Percentiles rank a stretch among this genome's conserved stretches.
Conservation (phyloP, 2,113 vertebrate genomes). For the Carettochelys insculpta region DNA sequence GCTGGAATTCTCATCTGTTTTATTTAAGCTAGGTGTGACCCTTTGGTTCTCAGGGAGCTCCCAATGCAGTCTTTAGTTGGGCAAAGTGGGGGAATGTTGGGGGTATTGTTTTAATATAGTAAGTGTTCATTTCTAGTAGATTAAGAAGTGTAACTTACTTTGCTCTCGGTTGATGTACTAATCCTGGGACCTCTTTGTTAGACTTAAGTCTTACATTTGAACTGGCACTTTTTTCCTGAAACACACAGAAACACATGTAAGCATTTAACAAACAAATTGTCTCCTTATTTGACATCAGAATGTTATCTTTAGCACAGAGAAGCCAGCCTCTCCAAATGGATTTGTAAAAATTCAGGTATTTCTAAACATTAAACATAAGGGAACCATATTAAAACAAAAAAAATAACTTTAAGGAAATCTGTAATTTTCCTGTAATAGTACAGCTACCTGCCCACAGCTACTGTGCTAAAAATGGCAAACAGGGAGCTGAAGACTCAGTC, state of each 20-base stretch:
- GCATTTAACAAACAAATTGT: not conserved
- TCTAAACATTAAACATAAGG: not conserved
- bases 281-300: not conserved
- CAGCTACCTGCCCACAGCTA: accelerated
- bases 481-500: accelerated
- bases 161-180: constrained; percentile 83
- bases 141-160: constrained; percentile 76
- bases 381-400: not conserved
- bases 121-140: not conserved
- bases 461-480: not conserved
- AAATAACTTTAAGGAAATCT: not conserved
- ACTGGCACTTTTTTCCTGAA: constrained; percentile 86
- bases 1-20: not conserved
- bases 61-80: accelerated
- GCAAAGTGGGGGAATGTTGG: not conserved
- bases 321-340: not conserved
- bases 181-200: constrained; percentile 82
- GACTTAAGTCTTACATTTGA: constrained; percentile 80
- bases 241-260: constrained; percentile 51
- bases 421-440: not conserved
- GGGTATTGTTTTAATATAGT: not conserved
- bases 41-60: not conserved
- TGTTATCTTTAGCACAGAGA: not conserved
- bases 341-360: not conserved
- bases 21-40: not conserved